Conservation (phyloP, 2,888 invertebrate genomes). For the Mactromeris polynyma region DNA sequence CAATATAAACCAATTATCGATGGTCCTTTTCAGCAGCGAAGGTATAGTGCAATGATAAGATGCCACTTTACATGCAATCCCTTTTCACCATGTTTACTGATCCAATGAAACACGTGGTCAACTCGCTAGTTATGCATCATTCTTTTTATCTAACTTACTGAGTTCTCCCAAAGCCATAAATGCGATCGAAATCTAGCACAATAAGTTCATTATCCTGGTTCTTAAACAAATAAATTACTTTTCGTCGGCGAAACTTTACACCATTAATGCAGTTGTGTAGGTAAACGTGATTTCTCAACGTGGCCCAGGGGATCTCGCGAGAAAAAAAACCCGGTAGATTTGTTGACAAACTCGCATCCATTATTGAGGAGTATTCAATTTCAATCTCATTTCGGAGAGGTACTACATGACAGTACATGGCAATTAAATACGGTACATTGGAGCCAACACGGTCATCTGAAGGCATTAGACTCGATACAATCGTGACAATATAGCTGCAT, state of each 20-base stretch:
- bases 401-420: neutral
- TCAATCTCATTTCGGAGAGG: neutral
- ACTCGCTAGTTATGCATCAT: too few relatives aligned
- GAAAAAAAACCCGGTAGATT: neutral
- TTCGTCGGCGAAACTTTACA: neutral
- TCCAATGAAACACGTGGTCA: too few relatives aligned
- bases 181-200: neutral
- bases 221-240: neutral
- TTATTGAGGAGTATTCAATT: neutral
- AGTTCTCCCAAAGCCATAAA: too few relatives aligned
- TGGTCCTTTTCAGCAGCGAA: too few relatives aligned
- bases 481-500: neutral
- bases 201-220: neutral
- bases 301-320: neutral
- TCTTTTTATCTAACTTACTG: too few relatives aligned
- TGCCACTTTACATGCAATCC: too few relatives aligned
- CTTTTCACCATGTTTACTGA: too few relatives aligned
- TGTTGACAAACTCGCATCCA: neutral
- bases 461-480: neutral
- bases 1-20: too few relatives aligned
- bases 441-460: neutral
- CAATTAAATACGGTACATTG: neutral
- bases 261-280: neutral
- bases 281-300: neutral
- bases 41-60: too few relatives aligned